Conservation (phyloP, 2,888 invertebrate species). For the Lacanobia wlatinum region DNA sequence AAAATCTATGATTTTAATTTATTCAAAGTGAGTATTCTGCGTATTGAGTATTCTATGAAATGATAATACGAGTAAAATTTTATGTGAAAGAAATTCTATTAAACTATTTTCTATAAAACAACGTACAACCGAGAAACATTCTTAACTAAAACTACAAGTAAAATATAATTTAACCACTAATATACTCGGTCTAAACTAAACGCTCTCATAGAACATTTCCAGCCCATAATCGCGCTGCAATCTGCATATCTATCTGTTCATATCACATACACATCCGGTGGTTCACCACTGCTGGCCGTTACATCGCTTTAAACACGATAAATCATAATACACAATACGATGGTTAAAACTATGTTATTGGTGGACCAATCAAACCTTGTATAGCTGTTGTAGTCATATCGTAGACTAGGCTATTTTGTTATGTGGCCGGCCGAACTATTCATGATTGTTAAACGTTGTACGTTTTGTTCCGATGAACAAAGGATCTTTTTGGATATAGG, state of each 20-base stretch:
- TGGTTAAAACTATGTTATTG: constrained; percentile 46
- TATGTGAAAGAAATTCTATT: too few species aligned
- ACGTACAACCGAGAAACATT: too few species aligned
- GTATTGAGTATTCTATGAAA: too few species aligned
- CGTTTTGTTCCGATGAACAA: not conserved
- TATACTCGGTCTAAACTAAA: not conserved
- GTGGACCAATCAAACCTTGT: constrained; percentile 46
- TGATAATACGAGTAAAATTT: too few species aligned
- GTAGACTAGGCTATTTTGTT: not conserved
- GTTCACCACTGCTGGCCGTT: constrained; percentile 9
- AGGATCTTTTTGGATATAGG: too few species aligned
- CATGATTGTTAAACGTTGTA: not conserved
- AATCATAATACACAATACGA: constrained; percentile 50
- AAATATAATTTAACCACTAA: not conserved
- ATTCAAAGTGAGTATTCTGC: too few species aligned
- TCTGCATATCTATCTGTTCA: constrained; percentile 35
- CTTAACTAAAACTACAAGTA: too few species aligned
- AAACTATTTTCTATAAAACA: too few species aligned
- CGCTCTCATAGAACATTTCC: not conserved
- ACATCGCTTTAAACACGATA: constrained; percentile 51
- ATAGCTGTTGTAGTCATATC: not conserved
- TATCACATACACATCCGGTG: constrained; percentile 42
- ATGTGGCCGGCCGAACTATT: not conserved
- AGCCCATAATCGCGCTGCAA: constrained; percentile 12
- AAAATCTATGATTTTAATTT: too few species aligned